A percentile compares a stretch with the other conserved stretches of the same genome.
phyloP scores from a whole-genome alignment of 2,113 vertebrate genomes.

The Conger conger region DNA sequence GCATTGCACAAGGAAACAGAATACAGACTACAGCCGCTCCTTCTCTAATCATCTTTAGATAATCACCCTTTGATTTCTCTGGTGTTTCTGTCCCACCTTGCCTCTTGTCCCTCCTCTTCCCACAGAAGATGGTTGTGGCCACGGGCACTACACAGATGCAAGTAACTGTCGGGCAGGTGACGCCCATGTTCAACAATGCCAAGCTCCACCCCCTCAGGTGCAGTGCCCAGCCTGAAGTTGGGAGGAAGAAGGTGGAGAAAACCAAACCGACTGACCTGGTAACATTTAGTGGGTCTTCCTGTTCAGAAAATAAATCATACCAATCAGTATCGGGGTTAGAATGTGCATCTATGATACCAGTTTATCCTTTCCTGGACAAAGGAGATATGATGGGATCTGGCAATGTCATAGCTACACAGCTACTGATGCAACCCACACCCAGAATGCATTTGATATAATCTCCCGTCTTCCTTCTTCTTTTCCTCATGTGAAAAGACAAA shows the following conservation, averaged over 20 bases:
- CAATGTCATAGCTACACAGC: too few species aligned
- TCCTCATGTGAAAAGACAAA: neutral
- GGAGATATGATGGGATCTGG: neutral
- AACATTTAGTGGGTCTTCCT: neutral
- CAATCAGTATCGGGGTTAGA: too few species aligned
- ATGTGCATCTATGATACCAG: too few species aligned
- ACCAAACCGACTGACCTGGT: neutral
- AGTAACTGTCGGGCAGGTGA: neutral
- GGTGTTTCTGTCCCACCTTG: neutral
- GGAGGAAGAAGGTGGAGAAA: neutral
- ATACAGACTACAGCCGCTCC: neutral
- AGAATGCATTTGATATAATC: neutral
- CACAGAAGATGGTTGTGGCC: neutral
- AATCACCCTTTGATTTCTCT: neutral
- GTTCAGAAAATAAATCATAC: neutral
- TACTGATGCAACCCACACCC: neutral
- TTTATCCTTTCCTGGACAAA: neutral
- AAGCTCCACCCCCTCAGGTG: neutral
- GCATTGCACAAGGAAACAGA: too few species aligned
- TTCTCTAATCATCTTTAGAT: neutral
- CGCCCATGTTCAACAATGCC: neutral
- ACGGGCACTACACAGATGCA: neutral
- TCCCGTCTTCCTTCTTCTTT: neutral
- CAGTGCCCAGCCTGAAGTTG: neutral
- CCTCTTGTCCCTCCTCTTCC: neutral